Evolutionary conservation across 2,113 vertebrate genomes (phyloP).

Genomic region (Labeo rohita): DNA sequence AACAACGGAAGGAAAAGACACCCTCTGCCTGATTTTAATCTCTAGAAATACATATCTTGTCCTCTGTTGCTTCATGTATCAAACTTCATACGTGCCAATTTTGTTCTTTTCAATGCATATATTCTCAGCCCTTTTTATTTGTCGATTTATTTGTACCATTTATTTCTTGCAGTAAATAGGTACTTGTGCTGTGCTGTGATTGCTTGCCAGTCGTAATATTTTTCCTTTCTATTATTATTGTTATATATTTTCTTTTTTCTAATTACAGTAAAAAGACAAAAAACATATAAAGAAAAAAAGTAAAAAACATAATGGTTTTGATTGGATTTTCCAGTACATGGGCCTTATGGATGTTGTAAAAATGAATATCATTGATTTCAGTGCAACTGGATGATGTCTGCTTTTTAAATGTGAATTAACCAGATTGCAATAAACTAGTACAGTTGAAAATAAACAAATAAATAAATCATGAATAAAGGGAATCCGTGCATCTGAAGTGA

Average conservation of each 20-base stretch:
- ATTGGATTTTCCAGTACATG: constrained; percentile 98
- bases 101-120: constrained; percentile 59
- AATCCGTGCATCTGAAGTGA: constrained; percentile 77
- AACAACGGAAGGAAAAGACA: constrained; percentile 61
- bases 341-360: constrained; percentile 95
- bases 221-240: constrained; percentile 93
- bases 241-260: constrained; percentile 83
- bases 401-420: constrained; percentile 99
- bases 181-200: constrained; percentile 98
- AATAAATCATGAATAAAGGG: constrained; percentile 88
- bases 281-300: constrained; percentile 68
- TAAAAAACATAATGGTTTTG: constrained; percentile 83
- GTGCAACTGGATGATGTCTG: constrained; percentile 95
- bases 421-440: constrained; percentile 98
- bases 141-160: constrained; percentile 72
- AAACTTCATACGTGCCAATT: constrained; percentile 87
- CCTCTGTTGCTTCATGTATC: constrained; percentile 94
- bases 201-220: constrained; percentile 96
- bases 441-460: constrained; percentile 80
- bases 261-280: constrained; percentile 88
- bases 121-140: constrained; percentile 67
- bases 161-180: constrained; percentile 81
- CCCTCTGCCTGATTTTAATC: constrained; percentile 88
- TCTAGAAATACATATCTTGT: constrained; percentile 86
- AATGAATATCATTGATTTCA: constrained; percentile 96